Conservation (phyloP, 92 coral and sea anemone species). For the Montipora capitata region DNA sequence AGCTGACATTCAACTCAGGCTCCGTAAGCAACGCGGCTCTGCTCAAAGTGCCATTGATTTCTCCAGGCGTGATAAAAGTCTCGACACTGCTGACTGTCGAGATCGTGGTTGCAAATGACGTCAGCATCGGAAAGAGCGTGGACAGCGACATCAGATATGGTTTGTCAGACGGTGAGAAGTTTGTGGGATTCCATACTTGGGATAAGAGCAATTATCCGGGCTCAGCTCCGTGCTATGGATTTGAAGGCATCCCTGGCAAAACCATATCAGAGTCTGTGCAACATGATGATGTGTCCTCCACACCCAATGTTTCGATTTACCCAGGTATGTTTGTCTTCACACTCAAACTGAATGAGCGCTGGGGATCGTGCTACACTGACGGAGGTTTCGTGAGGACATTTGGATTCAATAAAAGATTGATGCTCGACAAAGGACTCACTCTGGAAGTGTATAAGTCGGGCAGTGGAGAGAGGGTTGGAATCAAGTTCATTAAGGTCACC, state of each 20-base stretch:
- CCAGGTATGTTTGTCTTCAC: neutral
- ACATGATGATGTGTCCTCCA: neutral
- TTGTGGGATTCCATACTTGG: neutral
- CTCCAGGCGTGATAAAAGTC: too few species aligned
- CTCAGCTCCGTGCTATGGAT: constrained; percentile 30
- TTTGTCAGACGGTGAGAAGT: constrained; percentile 72
- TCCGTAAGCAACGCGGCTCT: constrained; percentile 20
- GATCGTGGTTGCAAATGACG: too few species aligned
- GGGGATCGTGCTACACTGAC: too few species aligned
- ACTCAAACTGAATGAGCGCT: too few species aligned
- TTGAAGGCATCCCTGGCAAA: constrained; percentile 25
- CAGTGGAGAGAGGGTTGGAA: constrained; percentile 20
- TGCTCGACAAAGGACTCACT: constrained; percentile 44
- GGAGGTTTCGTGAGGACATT: constrained; percentile 43
- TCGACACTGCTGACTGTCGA: too few species aligned
- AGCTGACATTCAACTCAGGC: constrained; percentile 68
- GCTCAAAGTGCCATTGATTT: too few species aligned
- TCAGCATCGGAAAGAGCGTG: too few species aligned
- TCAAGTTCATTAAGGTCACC: too few species aligned
- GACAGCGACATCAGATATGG: constrained; percentile 60
- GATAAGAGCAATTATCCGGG: constrained; percentile 23
- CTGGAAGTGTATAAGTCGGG: constrained; percentile 40
- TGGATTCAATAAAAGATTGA: constrained; percentile 34
- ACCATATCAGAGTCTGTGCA: neutral
- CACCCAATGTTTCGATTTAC: neutral